A percentile compares a stretch with the other conserved stretches of the same genome.
Conservation (phyloP, 2,113 vertebrate genomes). For the Cynopterus brachyotis region DNA sequence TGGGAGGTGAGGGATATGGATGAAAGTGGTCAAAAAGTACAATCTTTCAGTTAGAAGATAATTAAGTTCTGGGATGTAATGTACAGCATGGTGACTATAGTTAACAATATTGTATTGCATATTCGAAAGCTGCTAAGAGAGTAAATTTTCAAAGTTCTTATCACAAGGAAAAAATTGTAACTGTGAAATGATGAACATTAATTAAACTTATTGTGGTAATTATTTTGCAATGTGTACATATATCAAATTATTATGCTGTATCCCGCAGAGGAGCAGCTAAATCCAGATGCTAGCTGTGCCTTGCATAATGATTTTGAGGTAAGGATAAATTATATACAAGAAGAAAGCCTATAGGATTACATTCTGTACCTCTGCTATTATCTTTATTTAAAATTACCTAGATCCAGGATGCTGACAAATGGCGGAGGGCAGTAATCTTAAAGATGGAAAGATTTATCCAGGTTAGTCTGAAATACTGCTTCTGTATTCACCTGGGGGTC, state of each 20-base stretch:
- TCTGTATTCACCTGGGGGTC: background rate
- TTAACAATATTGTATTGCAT: background rate
- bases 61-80: background rate
- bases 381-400: background rate
- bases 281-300: background rate
- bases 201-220: background rate
- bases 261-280: background rate
- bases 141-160: background rate
- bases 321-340: background rate
- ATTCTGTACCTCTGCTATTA: background rate
- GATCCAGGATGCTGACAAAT: background rate
- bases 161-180: background rate
- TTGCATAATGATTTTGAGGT: background rate
- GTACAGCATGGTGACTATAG: background rate
- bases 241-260: background rate
- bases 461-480: background rate
- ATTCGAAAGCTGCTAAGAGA: background rate
- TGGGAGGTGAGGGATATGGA: background rate
- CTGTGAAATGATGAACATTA: background rate
- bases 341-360: too few relatives aligned
- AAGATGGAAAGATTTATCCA: background rate
- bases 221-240: background rate
- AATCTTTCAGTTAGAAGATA: background rate
- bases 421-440: background rate
- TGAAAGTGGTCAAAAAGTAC: background rate